Conservation (phyloP, 2,797 vertebrate genomes). For the Schizopygopsis malacanthus region DNA sequence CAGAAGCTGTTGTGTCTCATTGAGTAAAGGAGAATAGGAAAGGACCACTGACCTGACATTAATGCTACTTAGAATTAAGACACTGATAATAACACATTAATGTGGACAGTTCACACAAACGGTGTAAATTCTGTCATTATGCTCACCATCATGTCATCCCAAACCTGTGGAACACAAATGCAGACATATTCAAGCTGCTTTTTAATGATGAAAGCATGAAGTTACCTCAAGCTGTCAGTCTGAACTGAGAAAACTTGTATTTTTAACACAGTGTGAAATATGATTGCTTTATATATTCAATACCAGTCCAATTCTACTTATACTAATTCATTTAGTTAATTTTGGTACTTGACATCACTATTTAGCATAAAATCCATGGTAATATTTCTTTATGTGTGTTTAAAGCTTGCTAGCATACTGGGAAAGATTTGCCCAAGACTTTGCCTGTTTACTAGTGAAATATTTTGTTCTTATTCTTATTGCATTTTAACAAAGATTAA, state of each 20-base stretch:
- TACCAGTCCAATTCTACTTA: no score
- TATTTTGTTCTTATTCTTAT: background rate
- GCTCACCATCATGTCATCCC: background rate
- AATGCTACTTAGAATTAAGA: background rate
- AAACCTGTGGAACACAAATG: background rate
- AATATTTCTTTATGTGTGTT: no score
- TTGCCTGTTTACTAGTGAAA: background rate
- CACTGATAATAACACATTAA: background rate
- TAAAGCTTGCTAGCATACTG: no score
- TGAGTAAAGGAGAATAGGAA: constrained; percentile 28
- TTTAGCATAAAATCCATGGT: no score
- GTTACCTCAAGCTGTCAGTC: background rate
- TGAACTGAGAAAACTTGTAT: background rate
- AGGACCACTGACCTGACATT: constrained; percentile 12
- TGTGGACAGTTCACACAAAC: background rate
- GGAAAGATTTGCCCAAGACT: no score
- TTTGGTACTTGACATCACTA: no score
- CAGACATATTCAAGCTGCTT: background rate
- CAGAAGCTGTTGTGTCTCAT: constrained; percentile 13
- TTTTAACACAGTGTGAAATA: background rate
- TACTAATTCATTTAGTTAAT: no score
- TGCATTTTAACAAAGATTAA: background rate
- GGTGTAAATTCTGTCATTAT: background rate
- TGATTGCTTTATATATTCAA: background rate
- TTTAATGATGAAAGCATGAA: background rate